Conservation (phyloP, 2,888 invertebrate genomes). For the Flexamia atlantica region DNA sequence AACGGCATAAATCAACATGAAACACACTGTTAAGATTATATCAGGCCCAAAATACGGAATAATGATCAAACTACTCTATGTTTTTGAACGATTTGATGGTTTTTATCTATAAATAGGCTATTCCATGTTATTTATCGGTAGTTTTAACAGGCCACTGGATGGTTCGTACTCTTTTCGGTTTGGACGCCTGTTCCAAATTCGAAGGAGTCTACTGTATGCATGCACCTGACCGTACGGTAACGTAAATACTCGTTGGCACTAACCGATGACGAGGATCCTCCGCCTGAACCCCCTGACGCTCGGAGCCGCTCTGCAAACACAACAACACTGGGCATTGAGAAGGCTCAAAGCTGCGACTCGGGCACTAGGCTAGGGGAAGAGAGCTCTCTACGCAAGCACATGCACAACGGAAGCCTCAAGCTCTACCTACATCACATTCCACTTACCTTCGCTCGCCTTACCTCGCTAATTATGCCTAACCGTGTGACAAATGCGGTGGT, state of each 20-base stretch:
- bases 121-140: no score
- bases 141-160: no score
- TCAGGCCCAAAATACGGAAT: no score
- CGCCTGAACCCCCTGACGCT: slow-evolving; percentile 62
- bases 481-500: not conserved
- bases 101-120: no score
- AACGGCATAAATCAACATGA: no score
- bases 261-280: slow-evolving; percentile 60
- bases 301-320: slow-evolving; percentile 64
- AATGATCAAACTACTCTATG: no score
- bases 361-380: slow-evolving; percentile 26
- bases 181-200: no score
- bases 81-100: no score
- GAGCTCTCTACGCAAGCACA: slow-evolving; percentile 56
- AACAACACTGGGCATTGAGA: slow-evolving; percentile 18
- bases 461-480: slow-evolving; percentile 3
- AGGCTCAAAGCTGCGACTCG: not conserved
- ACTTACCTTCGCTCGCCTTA: not conserved
- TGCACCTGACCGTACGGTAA: no score
- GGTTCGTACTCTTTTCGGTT: no score
- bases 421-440: slow-evolving; percentile 13
- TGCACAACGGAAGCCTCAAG: slow-evolving; percentile 53
- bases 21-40: no score
- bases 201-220: no score
- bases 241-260: slow-evolving; percentile 37